These are phyloP conservation scores for Himalopsyche japonica DNA, from an alignment of 2,888 invertebrate genomes.

Conservation along the genomic window DNA sequence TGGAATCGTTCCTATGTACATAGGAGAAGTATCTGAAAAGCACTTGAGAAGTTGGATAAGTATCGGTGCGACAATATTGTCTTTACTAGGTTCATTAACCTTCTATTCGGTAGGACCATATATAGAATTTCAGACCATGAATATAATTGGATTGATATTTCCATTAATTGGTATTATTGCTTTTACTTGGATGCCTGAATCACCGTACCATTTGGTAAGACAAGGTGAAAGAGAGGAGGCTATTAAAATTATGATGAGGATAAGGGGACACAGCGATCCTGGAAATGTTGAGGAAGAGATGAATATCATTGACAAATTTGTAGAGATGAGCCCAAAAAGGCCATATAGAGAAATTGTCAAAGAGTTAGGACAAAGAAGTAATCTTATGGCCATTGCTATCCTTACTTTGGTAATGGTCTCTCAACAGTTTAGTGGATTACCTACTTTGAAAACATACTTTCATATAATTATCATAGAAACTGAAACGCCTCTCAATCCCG, in stretches of 20 bases:
- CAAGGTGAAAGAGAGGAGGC: conserved; percentile 41
- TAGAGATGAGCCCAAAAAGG: conserved; percentile 44
- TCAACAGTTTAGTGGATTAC: conserved; percentile 16
- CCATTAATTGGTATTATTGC: conserved; percentile 29
- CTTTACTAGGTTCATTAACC: conserved; percentile 3
- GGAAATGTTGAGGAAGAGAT: conserved; percentile 44
- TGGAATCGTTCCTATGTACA: conserved; percentile 26
- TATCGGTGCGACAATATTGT: not conserved
- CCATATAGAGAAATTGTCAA: not conserved
- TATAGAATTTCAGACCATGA: conserved; percentile 7
- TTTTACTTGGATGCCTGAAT: conserved; percentile 40
- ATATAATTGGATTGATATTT: not conserved
- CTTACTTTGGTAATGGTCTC: conserved; percentile 1
- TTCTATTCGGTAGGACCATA: conserved; percentile 27
- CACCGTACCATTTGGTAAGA: conserved; percentile 37
- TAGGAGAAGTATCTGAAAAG: conserved; percentile 31
- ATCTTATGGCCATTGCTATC: conserved; percentile 7
- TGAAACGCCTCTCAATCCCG: not conserved
- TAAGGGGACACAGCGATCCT: conserved; percentile 41
- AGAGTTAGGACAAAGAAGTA: not conserved
- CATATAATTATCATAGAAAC: conserved; percentile 14
- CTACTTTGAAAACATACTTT: conserved; percentile 6
- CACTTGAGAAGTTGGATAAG: conserved; percentile 21
- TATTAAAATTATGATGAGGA: conserved; percentile 41
- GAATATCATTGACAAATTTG: conserved; percentile 42